These are phyloP conservation scores for Acrobasis consociella DNA, from an alignment of 2,888 invertebrate species.

Conservation along the genomic window DNA sequence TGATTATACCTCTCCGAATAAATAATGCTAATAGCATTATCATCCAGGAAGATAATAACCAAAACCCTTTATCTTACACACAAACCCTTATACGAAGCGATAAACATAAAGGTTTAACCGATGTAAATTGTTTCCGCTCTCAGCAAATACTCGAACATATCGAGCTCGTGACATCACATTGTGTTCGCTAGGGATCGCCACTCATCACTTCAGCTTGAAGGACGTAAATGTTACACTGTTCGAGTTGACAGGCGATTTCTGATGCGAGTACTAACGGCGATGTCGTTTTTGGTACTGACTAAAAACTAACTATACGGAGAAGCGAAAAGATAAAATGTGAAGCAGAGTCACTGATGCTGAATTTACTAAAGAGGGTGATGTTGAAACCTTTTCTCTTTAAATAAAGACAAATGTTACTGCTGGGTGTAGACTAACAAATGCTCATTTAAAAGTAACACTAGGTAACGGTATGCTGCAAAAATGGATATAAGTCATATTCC, in stretches of 20 bases:
- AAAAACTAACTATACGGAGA: not conserved
- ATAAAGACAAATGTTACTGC: too few relatives aligned
- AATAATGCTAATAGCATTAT: not conserved
- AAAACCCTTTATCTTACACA: not conserved
- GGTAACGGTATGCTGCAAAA: too few relatives aligned
- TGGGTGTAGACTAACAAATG: too few relatives aligned
- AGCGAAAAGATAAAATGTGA: not conserved
- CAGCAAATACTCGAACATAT: not conserved
- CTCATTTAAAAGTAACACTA: too few relatives aligned
- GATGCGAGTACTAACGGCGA: not conserved
- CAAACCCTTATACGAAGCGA: not conserved
- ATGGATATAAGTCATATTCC: too few relatives aligned
- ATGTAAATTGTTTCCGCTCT: slow-evolving; percentile 1
- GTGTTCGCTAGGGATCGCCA: slow-evolving; percentile 3
- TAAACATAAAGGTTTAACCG: not conserved
- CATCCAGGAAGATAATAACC: not conserved
- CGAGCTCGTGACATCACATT: not conserved
- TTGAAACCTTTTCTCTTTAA: too few relatives aligned
- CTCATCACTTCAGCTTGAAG: slow-evolving; percentile 1
- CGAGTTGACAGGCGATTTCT: not conserved
- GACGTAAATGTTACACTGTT: not conserved
- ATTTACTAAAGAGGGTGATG: too few relatives aligned
- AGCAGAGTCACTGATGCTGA: not conserved
- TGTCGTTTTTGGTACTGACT: not conserved
- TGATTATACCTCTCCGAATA: too few relatives aligned